phyloP scores from a whole-genome alignment of 2,113 vertebrate genomes.

The Peromyscus leucopus region DNA sequence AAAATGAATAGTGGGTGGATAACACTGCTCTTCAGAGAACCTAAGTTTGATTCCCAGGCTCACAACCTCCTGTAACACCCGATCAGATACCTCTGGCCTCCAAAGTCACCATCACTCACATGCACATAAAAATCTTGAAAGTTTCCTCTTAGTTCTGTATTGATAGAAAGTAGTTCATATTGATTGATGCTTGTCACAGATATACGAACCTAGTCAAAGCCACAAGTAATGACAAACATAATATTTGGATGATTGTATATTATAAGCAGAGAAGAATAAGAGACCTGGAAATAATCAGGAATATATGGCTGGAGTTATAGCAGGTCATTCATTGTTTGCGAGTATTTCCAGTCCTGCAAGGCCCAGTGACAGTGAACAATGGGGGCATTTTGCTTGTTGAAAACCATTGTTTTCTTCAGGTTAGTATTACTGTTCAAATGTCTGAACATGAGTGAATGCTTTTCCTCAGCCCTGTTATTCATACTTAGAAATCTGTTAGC shows the following conservation, averaged over 20 bases:
- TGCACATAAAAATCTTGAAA: background rate
- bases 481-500: background rate
- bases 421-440: conserved; percentile 60
- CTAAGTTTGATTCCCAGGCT: background rate
- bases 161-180: background rate
- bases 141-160: background rate
- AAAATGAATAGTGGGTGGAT: background rate
- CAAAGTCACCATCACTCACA: background rate
- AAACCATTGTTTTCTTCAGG: conserved; percentile 68
- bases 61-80: background rate
- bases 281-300: background rate
- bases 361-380: background rate
- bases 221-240: background rate
- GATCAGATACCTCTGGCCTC: background rate
- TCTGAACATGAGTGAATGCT: background rate
- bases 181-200: background rate
- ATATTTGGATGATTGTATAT: background rate
- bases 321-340: background rate
- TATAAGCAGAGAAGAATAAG: background rate
- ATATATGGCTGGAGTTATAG: background rate
- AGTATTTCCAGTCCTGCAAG: background rate
- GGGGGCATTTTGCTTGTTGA: background rate
- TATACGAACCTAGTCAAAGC: background rate
- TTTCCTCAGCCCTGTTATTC: background rate
- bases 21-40: background rate